Conservation (phyloP, 2,797 vertebrate genomes). For the Enteromius fasciolatus region DNA sequence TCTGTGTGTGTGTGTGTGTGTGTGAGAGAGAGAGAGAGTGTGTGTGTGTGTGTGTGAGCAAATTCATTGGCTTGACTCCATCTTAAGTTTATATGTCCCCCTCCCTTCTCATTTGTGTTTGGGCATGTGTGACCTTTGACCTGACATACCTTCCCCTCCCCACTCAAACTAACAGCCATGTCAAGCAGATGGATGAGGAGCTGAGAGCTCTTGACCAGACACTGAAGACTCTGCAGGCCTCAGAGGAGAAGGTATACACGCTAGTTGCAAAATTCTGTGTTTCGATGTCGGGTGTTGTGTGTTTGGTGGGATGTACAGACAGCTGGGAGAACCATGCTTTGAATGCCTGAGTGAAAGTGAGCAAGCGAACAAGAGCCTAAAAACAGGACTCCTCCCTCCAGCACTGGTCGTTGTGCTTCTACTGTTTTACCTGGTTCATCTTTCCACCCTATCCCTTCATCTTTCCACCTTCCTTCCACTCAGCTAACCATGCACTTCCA, state of each 20-base stretch:
- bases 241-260: slow-evolving; percentile 85
- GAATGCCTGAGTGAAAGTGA: background rate
- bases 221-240: slow-evolving; percentile 85
- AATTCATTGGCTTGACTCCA: slow-evolving; percentile 12
- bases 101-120: slow-evolving; percentile 49
- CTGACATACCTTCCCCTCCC: slow-evolving; percentile 45
- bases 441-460: background rate
- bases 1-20: background rate
- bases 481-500: background rate
- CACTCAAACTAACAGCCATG: slow-evolving; percentile 82
- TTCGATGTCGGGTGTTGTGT: background rate
- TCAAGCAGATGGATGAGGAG: slow-evolving; percentile 83
- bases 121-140: slow-evolving; percentile 57
- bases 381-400: slow-evolving; percentile 36
- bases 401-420: slow-evolving; percentile 37
- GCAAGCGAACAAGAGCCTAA: background rate
- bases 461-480: background rate
- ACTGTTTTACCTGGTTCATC: slow-evolving; percentile 1
- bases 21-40: background rate
- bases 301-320: slow-evolving; percentile 6
- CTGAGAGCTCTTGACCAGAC: slow-evolving; percentile 85
- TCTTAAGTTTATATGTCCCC: slow-evolving; percentile 13
- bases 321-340: background rate
- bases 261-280: slow-evolving; percentile 4
- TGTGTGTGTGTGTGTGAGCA: background rate